A percentile compares a stretch with the other conserved stretches of the same genome.
Evolutionary conservation across 1,140 invertebrate species (phyloP).

Genomic region (Drosophila miranda): DNA sequence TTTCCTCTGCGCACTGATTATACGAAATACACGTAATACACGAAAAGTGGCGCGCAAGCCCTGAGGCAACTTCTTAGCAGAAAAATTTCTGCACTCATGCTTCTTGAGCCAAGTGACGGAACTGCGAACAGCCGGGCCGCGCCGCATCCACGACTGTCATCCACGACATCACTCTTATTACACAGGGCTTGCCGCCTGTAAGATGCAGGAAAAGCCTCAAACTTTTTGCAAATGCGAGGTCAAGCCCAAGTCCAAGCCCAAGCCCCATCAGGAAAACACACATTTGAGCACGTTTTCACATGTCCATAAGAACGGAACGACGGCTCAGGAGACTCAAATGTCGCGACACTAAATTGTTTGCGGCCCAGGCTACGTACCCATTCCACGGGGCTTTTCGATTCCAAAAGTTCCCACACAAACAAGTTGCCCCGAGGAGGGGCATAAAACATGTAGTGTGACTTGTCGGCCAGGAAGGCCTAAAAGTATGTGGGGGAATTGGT

Average conservation of each 20-base stretch:
- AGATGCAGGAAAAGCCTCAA: not conserved
- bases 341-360: slow-evolving; percentile 11
- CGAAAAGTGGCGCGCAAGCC: not conserved
- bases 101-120: slow-evolving; percentile 33
- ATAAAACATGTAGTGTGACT: too few relatives aligned
- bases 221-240: slow-evolving; percentile 51
- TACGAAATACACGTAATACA: too few relatives aligned
- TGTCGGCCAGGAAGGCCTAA: too few relatives aligned
- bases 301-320: not conserved
- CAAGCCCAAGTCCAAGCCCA: too few relatives aligned
- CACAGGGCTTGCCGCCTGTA: not conserved
- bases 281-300: slow-evolving; percentile 43
- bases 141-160: not conserved
- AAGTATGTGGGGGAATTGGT: too few relatives aligned
- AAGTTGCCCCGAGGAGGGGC: not conserved
- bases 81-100: slow-evolving; percentile 37
- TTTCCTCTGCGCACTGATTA: slow-evolving; percentile 9
- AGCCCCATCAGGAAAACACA: slow-evolving; percentile 13
- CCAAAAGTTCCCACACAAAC: slow-evolving; percentile 18
- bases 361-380: slow-evolving; percentile 2
- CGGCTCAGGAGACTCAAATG: slow-evolving; percentile 25
- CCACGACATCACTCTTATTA: slow-evolving; percentile 1
- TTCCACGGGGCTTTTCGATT: not conserved
- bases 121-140: slow-evolving; percentile 27
- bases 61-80: slow-evolving; percentile 22